phyloP scores from a whole-genome alignment of 2,113 vertebrate genomes.

The Rafetus swinhoei region DNA sequence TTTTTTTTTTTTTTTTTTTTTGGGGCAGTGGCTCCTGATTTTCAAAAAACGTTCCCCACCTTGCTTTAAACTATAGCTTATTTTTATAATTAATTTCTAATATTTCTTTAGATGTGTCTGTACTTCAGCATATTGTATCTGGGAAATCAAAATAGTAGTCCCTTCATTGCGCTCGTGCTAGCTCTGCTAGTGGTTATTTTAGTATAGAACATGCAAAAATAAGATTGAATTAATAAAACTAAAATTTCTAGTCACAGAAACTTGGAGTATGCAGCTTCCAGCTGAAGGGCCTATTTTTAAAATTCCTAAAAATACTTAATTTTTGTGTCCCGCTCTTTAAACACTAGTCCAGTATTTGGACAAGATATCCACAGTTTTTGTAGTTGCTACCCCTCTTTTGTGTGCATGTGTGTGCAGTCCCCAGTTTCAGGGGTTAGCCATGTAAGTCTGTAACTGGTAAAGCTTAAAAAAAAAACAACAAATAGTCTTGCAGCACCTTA shows the following conservation, averaged over 20 bases:
- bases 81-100: not conserved
- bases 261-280: not conserved
- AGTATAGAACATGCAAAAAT: not conserved
- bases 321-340: not conserved
- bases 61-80: not conserved
- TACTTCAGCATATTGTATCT: not conserved
- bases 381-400: not conserved
- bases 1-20: no score
- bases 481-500: no score
- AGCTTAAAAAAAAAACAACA: no score
- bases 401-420: not conserved
- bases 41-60: no score
- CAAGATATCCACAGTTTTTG: not conserved
- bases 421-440: no score
- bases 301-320: not conserved
- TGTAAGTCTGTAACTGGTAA: no score
- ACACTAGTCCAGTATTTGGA: not conserved
- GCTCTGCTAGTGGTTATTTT: not conserved
- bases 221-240: not conserved
- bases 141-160: not conserved
- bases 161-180: not conserved
- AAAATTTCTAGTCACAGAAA: not conserved
- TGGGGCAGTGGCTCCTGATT: no score
- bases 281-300: not conserved
- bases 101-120: not conserved